Conservation (phyloP, 2,888 invertebrate genomes). For the Meteorus cinctellus region DNA sequence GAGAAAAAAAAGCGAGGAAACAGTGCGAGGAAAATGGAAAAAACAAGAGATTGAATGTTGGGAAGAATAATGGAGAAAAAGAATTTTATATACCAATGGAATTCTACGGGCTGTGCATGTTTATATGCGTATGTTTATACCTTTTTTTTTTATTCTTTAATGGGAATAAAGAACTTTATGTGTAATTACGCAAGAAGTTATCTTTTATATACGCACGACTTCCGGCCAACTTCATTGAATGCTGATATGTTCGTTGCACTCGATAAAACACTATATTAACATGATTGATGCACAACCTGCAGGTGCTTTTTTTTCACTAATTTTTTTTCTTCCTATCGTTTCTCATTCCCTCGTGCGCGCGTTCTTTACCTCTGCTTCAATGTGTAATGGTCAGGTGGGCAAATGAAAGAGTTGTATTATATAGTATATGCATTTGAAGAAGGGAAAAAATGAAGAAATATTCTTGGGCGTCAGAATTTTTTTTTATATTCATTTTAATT, state of each 20-base stretch:
- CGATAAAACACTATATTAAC: slow-evolving; percentile 35
- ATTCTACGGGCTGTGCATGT: not conserved
- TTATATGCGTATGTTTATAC: not conserved
- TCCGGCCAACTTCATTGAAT: slow-evolving; percentile 35
- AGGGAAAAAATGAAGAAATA: not conserved
- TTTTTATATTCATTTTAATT: too few relatives aligned
- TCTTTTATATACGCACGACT: slow-evolving; percentile 27
- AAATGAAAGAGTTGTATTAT: not conserved
- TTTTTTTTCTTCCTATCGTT: not conserved
- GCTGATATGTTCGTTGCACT: slow-evolving; percentile 37
- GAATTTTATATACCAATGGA: slow-evolving; percentile 10
- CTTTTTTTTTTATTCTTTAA: not conserved
- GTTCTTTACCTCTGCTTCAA: not conserved
- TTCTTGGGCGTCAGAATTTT: not conserved
- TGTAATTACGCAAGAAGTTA: slow-evolving; percentile 30
- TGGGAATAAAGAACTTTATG: slow-evolving; percentile 10
- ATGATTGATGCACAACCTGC: slow-evolving; percentile 31
- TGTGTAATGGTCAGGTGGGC: not conserved
- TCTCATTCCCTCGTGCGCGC: not conserved
- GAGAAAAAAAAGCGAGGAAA: too few relatives aligned
- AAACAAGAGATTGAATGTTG: not conserved
- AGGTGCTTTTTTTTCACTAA: slow-evolving; percentile 9
- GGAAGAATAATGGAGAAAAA: not conserved
- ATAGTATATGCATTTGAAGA: not conserved
- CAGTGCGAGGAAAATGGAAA: not conserved